Evolutionary conservation across 2,797 vertebrate genomes (phyloP).

Genomic region (Lacerta bilineata): DNA sequence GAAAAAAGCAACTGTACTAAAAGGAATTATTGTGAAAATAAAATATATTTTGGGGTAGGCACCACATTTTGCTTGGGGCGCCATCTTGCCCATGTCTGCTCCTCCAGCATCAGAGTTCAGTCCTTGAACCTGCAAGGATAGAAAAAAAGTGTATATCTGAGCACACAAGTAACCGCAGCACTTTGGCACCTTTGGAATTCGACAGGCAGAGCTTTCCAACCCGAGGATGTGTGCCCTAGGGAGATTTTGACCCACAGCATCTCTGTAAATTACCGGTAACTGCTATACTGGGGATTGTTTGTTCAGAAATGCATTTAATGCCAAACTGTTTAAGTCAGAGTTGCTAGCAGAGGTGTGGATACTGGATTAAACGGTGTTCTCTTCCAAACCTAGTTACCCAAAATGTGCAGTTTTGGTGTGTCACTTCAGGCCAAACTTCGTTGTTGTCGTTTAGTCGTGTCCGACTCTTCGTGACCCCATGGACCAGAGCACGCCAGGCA

Average conservation of each 20-base stretch:
- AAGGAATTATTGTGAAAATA: no score
- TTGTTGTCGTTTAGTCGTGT: no score
- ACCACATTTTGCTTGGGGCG: no score
- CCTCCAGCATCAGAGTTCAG: neutral
- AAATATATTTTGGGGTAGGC: no score
- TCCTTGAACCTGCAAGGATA: neutral
- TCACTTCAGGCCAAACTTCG: neutral
- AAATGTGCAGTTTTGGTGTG: neutral
- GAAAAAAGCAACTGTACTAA: no score
- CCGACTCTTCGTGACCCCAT: no score
- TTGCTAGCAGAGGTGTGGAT: slow-evolving; percentile 48
- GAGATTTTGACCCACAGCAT: neutral
- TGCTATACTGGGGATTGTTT: neutral
- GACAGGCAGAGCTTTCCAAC: neutral
- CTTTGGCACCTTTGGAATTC: neutral
- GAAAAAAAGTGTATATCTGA: neutral
- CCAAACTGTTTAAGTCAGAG: slow-evolving; percentile 43
- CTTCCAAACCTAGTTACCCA: neutral
- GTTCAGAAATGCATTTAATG: slow-evolving; percentile 23
- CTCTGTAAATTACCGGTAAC: no score
- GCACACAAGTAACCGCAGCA: neutral
- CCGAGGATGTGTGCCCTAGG: neutral
- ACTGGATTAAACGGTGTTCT: slow-evolving; percentile 34
- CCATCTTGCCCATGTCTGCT: no score
- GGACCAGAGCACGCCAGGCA: no score